Percentiles rank a stretch among this genome's conserved stretches.
These are phyloP conservation scores for Bradynema listronoti DNA, from an alignment of 1,140 invertebrate genomes.

Conservation along the genomic window DNA sequence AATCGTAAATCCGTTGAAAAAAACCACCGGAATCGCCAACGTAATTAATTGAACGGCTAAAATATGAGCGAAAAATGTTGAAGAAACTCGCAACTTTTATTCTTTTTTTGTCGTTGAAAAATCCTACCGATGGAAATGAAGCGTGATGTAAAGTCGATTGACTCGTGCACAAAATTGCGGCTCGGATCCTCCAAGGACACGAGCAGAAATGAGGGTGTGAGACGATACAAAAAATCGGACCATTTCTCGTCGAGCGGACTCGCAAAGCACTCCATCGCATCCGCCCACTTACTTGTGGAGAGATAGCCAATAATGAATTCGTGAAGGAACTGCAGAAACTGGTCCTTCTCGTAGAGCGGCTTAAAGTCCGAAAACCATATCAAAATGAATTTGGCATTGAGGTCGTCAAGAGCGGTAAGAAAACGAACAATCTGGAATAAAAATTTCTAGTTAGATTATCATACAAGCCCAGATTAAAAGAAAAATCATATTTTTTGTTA, in stretches of 20 bases:
- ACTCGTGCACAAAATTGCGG: conserved; percentile 24
- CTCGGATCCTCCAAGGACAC: conserved; percentile 43
- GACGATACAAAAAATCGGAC: conserved; percentile 43
- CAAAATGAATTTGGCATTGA: conserved; percentile 55
- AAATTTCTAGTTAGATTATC: conserved; percentile 19
- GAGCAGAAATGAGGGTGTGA: conserved; percentile 54
- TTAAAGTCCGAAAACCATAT: conserved; percentile 49
- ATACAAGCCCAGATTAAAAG: not conserved
- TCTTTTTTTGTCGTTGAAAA: not conserved
- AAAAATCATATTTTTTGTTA: no score
- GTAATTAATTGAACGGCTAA: conserved; percentile 40
- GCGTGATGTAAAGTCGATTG: conserved; percentile 22
- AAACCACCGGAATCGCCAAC: conserved; percentile 40
- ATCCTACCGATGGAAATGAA: conserved; percentile 37
- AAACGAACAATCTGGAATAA: conserved; percentile 36
- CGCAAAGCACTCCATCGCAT: conserved; percentile 41
- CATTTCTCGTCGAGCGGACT: conserved; percentile 47
- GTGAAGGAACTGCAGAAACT: conserved; percentile 43
- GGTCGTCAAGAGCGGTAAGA: conserved; percentile 35
- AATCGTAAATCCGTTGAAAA: conserved; percentile 42
- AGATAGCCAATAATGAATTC: conserved; percentile 32
- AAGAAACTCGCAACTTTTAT: not conserved
- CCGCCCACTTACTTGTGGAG: conserved; percentile 25
- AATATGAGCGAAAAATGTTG: conserved; percentile 22
- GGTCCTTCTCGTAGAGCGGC: conserved; percentile 37